phyloP scores from a whole-genome alignment of 2,888 invertebrate species.

The Himalopsyche anomala region DNA sequence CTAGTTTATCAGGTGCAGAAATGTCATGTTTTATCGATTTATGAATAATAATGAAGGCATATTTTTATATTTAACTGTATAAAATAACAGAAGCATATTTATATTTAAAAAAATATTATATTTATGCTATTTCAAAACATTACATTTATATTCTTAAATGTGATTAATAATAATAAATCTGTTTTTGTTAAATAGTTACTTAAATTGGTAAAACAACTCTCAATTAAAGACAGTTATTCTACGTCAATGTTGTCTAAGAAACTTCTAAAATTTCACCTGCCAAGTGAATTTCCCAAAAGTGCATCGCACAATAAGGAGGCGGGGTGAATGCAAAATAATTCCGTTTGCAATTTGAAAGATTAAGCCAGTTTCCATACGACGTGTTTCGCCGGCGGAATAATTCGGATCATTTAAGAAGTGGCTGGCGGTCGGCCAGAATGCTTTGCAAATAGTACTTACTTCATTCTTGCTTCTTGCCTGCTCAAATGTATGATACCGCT shows the following conservation, averaged over 20 bases:
- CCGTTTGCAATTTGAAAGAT: constrained; percentile 56
- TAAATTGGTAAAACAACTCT: too few species aligned
- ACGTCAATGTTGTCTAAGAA: not conserved
- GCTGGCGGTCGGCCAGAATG: constrained; percentile 30
- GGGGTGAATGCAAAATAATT: constrained; percentile 45
- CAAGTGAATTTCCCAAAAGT: constrained; percentile 31
- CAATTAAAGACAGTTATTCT: not conserved
- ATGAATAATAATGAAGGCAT: too few species aligned
- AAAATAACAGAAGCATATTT: too few species aligned
- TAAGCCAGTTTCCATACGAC: constrained; percentile 51
- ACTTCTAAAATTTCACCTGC: constrained; percentile 16
- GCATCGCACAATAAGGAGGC: constrained; percentile 46
- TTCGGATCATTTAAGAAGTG: constrained; percentile 54
- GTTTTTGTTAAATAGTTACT: too few species aligned
- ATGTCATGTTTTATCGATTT: too few species aligned
- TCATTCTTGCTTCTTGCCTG: constrained; percentile 19
- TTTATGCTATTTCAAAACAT: too few species aligned
- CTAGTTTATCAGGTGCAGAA: too few species aligned
- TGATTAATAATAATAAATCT: too few species aligned
- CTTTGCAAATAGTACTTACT: constrained; percentile 21
- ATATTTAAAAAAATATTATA: too few species aligned
- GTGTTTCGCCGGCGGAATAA: constrained; percentile 52
- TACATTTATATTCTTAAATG: too few species aligned
- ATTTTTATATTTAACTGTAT: too few species aligned
- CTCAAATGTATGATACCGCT: constrained; percentile 31